Evolutionary conservation across 2,888 invertebrate genomes (phyloP).

Genomic region (Urechis unicinctus): DNA sequence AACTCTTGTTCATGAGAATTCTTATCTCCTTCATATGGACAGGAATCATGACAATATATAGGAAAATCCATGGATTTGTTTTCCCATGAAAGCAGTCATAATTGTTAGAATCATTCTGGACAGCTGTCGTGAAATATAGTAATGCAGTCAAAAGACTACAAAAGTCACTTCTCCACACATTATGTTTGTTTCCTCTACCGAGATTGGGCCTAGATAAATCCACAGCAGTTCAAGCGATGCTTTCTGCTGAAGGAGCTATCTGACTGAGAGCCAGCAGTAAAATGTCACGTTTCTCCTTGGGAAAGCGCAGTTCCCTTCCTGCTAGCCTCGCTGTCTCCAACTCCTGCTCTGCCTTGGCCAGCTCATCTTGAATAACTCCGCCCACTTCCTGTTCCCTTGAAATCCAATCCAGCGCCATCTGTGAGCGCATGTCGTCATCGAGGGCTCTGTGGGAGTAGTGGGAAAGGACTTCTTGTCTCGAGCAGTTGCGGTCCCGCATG

Average conservation of each 20-base stretch:
- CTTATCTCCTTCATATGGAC: too few relatives aligned
- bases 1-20: too few relatives aligned
- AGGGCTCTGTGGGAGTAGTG: conserved; percentile 87
- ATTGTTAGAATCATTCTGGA: too few relatives aligned
- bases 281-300: conserved; percentile 92
- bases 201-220: too few relatives aligned
- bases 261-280: conserved; percentile 82
- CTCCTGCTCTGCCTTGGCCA: conserved; percentile 79
- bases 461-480: conserved; percentile 75
- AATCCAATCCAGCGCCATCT: conserved; percentile 92
- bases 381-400: conserved; percentile 63
- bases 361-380: conserved; percentile 72
- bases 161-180: too few relatives aligned
- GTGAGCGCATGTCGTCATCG: conserved; percentile 88
- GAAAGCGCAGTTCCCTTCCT: conserved; percentile 84
- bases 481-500: conserved; percentile 90
- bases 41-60: too few relatives aligned
- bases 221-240: conserved; percentile 4
- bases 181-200: too few relatives aligned
- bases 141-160: too few relatives aligned
- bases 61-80: too few relatives aligned
- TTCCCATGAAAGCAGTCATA: too few relatives aligned
- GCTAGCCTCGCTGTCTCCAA: conserved; percentile 78
- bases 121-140: too few relatives aligned
- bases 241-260: conserved; percentile 52